Evolutionary conservation across 1,140 invertebrate genomes (phyloP).

Genomic region (Belonocnema kinseyi): DNA sequence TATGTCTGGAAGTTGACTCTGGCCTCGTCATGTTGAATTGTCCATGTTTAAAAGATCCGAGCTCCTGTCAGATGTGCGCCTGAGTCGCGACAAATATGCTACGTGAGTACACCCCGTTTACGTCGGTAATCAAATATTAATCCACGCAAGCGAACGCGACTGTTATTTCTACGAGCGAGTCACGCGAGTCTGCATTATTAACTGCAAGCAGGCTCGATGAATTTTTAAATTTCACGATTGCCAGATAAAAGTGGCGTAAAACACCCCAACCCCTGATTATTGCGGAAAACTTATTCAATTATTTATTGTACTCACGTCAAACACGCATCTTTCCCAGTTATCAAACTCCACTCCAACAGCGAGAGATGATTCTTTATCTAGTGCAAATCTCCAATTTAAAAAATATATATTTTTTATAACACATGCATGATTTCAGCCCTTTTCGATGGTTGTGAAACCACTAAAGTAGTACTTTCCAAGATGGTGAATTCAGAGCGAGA

Average conservation of each 20-base stretch:
- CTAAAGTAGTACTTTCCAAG: too few relatives aligned
- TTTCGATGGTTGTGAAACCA: too few relatives aligned
- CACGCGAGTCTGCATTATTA: conserved; percentile 53
- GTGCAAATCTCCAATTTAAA: too few relatives aligned
- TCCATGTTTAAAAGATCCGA: conserved; percentile 5
- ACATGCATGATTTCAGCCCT: too few relatives aligned
- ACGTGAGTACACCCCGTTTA: conserved; percentile 24
- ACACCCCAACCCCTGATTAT: conserved; percentile 42
- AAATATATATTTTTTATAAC: too few relatives aligned
- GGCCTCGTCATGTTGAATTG: neutral
- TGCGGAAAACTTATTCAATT: conserved; percentile 29
- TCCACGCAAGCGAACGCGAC: conserved; percentile 22
- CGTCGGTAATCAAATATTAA: conserved; percentile 22
- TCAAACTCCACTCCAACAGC: neutral
- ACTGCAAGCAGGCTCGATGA: conserved; percentile 44
- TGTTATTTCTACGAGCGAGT: conserved; percentile 38
- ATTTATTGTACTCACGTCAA: neutral
- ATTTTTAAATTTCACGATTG: conserved; percentile 53
- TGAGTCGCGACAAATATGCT: conserved; percentile 15
- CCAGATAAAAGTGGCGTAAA: conserved; percentile 50
- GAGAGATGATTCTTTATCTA: too few relatives aligned
- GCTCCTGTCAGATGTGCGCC: neutral
- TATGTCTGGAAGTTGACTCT: too few relatives aligned
- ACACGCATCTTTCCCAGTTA: conserved; percentile 3
- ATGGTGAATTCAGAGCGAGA: too few relatives aligned